Percentiles rank a stretch among this genome's conserved stretches.
These are phyloP conservation scores for Clarias laeviceps DNA, from an alignment of 2,797 vertebrate species.

Conservation along the genomic window DNA sequence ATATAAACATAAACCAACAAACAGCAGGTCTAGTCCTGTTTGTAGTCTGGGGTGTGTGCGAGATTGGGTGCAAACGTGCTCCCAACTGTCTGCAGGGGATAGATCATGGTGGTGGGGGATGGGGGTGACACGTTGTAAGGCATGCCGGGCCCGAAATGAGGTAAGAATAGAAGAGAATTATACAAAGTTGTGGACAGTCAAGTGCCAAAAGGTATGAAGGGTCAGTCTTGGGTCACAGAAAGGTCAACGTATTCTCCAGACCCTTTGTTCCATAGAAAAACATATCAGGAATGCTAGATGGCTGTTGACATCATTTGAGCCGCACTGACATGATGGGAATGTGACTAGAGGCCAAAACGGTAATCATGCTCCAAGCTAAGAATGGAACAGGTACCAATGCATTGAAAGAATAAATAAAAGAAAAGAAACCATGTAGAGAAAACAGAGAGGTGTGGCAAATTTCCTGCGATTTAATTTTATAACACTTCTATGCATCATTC, in stretches of 20 bases:
- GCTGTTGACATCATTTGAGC: slow-evolving; percentile 3
- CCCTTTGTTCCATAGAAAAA: slow-evolving; percentile 13
- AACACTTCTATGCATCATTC: not conserved
- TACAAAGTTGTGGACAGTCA: not conserved
- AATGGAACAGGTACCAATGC: not conserved
- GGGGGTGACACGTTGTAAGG: not conserved
- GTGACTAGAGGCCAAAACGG: not conserved
- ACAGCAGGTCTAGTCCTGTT: not conserved
- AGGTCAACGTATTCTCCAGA: slow-evolving; percentile 14
- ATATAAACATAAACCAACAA: not conserved
- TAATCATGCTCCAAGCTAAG: not conserved
- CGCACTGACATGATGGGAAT: not conserved
- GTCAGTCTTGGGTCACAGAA: not conserved
- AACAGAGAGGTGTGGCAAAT: not conserved
- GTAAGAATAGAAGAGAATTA: not conserved
- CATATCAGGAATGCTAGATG: not conserved
- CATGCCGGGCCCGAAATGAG: not conserved
- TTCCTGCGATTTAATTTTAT: not conserved
- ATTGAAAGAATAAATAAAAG: not conserved
- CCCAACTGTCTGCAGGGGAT: slow-evolving; percentile 28
- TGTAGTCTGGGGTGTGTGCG: not conserved
- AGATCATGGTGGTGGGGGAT: slow-evolving; percentile 27
- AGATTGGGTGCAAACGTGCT: not conserved
- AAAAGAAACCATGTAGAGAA: not conserved
- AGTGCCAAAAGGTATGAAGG: not conserved